Conservation (phyloP, 2,797 vertebrate species). For the Pogoniulus pusillus region DNA sequence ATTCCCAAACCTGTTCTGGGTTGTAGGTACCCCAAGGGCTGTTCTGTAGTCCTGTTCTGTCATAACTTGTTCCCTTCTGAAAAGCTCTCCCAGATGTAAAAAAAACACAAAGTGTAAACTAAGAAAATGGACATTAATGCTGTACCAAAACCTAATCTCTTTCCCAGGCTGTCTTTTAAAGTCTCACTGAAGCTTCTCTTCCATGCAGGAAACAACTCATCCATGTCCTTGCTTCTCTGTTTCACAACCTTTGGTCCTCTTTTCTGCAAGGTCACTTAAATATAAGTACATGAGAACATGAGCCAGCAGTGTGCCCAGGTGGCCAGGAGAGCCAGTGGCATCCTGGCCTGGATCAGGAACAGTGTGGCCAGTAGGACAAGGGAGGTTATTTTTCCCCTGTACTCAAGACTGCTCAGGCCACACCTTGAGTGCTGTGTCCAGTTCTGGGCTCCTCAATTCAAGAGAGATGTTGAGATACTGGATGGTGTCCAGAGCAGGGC, state of each 20-base stretch:
- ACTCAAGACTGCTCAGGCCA: too few relatives aligned
- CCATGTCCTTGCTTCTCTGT: not conserved
- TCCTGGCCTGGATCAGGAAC: too few relatives aligned
- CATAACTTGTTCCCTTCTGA: not conserved
- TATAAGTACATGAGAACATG: too few relatives aligned
- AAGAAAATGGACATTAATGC: not conserved
- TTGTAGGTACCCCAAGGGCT: not conserved
- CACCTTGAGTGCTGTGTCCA: too few relatives aligned
- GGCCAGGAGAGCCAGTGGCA: too few relatives aligned
- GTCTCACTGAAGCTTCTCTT: not conserved
- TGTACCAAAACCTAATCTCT: not conserved
- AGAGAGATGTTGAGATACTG: too few relatives aligned
- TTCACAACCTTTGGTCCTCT: not conserved
- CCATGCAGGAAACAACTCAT: not conserved
- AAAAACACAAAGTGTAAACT: not conserved
- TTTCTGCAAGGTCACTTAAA: not conserved
- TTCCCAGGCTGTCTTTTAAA: not conserved
- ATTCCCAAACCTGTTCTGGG: conserved; percentile 16
- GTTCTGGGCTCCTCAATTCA: too few relatives aligned
- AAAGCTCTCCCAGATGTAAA: not conserved
- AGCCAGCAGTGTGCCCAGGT: too few relatives aligned
- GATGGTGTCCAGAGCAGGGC: too few relatives aligned
- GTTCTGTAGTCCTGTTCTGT: not conserved
- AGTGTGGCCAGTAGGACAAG: too few relatives aligned
- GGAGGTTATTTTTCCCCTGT: too few relatives aligned